These are phyloP conservation scores for Sebastes hubbsi DNA, from an alignment of 2,797 vertebrate species.

Conservation along the genomic window DNA sequence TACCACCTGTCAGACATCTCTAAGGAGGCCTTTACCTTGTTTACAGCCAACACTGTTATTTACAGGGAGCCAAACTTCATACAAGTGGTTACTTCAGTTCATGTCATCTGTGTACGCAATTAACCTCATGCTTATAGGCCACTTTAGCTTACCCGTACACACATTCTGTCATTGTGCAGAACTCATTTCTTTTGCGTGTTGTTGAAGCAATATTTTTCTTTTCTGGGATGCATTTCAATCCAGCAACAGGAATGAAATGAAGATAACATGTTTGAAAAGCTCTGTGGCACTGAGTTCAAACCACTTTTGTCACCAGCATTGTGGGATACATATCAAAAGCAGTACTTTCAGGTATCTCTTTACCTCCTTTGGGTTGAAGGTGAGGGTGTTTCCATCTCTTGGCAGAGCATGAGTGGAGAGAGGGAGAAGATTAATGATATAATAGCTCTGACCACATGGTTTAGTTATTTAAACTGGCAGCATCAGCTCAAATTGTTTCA, in stretches of 20 bases:
- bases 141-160: constrained; percentile 14
- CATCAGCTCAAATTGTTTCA: constrained; percentile 87
- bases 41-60: constrained; percentile 82
- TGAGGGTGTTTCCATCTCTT: constrained; percentile 81
- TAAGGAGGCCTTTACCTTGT: constrained; percentile 62
- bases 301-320: constrained; percentile 71
- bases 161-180: constrained; percentile 10
- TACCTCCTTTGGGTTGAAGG: constrained; percentile 72
- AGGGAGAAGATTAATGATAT: constrained; percentile 84
- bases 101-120: constrained; percentile 46
- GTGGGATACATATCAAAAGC: constrained; percentile 77
- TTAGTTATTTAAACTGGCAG: constrained; percentile 88
- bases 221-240: constrained; percentile 35
- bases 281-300: constrained; percentile 65
- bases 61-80: constrained; percentile 67
- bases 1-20: constrained; percentile 59
- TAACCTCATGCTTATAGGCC: constrained; percentile 17
- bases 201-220: background rate
- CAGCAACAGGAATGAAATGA: constrained; percentile 34
- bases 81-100: constrained; percentile 67
- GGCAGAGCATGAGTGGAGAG: constrained; percentile 75
- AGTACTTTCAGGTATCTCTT: constrained; percentile 75
- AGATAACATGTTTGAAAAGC: constrained; percentile 59
- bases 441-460: constrained; percentile 85
- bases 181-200: background rate